Percentiles rank a stretch among this genome's conserved stretches.
phyloP scores from a whole-genome alignment of 2,113 vertebrate genomes.

The Chelonoidis abingdonii region DNA sequence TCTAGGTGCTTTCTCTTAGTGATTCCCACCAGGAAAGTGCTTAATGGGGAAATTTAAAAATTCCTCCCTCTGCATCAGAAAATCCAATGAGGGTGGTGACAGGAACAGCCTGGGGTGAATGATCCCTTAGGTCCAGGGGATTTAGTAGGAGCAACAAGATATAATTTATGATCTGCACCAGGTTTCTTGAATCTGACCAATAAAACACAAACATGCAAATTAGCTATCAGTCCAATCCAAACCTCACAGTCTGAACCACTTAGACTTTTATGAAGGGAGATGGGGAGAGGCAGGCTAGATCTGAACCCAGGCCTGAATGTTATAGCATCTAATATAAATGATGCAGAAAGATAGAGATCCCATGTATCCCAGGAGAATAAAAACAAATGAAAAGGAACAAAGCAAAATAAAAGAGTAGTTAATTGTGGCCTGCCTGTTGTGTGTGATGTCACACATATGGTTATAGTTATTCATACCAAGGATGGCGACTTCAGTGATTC shows the following conservation, averaged over 20 bases:
- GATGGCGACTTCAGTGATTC: slow-evolving; percentile 71
- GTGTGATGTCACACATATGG: slow-evolving; percentile 79
- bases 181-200: background rate
- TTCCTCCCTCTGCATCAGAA: background rate
- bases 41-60: background rate
- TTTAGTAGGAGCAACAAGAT: background rate
- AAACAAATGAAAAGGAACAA: background rate
- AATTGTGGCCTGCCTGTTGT: slow-evolving; percentile 37
- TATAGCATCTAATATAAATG: background rate
- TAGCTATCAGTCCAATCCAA: accelerated
- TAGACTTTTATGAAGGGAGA: background rate
- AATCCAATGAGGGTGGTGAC: background rate
- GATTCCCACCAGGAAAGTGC: background rate
- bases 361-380: background rate
- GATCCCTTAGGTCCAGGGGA: background rate
- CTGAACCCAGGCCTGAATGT: background rate
- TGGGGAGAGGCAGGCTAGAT: background rate
- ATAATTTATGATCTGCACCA: accelerated
- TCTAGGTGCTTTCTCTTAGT: accelerated
- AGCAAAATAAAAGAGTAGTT: slow-evolving; percentile 1
- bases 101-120: background rate
- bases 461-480: slow-evolving; percentile 76
- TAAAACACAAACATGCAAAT: accelerated
- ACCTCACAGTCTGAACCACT: background rate
- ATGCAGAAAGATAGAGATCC: background rate